These are phyloP conservation scores for Lutjanus erythropterus DNA, from an alignment of 2,113 vertebrate species.

Conservation along the genomic window DNA sequence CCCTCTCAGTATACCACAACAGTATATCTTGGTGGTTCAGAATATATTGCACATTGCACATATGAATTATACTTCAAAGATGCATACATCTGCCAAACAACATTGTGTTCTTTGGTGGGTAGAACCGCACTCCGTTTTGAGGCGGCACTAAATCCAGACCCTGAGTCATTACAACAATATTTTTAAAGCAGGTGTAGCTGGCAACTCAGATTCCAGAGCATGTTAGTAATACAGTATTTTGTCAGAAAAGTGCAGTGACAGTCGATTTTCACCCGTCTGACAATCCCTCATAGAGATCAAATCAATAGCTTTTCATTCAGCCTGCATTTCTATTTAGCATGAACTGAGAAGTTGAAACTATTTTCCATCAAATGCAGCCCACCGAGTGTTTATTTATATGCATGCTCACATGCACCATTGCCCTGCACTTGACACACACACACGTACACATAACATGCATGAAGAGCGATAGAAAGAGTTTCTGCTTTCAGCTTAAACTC, in stretches of 20 bases:
- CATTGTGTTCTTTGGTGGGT: background rate
- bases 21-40: no score
- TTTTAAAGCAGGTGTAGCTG: background rate
- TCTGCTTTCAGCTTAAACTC: constrained; percentile 59
- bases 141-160: constrained; percentile 11
- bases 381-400: constrained; percentile 71
- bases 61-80: no score
- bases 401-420: constrained; percentile 63
- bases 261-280: constrained; percentile 58
- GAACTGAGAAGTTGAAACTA: constrained; percentile 47
- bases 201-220: constrained; percentile 30
- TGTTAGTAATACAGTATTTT: constrained; percentile 35
- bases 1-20: no score
- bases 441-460: constrained; percentile 44
- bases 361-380: constrained; percentile 61
- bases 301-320: constrained; percentile 60
- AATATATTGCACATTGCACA: no score
- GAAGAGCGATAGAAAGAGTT: constrained; percentile 54
- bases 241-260: constrained; percentile 44
- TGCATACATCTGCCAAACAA: background rate
- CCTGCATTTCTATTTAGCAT: constrained; percentile 56
- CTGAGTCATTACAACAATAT: constrained; percentile 13
- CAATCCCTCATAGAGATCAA: constrained; percentile 62
- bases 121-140: background rate
- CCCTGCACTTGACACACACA: constrained; percentile 25